phyloP scores from a whole-genome alignment of 2,888 invertebrate genomes.

The Dinocampus coccinellae region DNA sequence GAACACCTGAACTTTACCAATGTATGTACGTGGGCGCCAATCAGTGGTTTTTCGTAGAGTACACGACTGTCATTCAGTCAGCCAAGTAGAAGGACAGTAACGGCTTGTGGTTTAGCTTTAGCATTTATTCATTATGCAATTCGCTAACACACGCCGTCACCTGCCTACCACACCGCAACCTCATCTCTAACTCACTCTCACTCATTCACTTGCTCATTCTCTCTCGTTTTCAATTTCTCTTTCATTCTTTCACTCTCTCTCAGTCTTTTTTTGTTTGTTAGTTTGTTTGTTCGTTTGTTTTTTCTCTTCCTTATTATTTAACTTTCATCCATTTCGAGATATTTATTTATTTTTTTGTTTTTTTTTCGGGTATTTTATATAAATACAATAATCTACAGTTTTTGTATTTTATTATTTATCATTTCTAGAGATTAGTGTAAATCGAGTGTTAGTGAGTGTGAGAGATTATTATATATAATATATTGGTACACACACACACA shows the following conservation, averaged over 20 bases:
- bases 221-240: not conserved
- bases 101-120: constrained; percentile 65
- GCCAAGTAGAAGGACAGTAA: constrained; percentile 64
- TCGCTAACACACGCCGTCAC: constrained; percentile 56
- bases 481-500: not conserved
- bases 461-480: too few species aligned
- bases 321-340: not conserved
- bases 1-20: constrained; percentile 2
- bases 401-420: too few species aligned
- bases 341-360: too few species aligned
- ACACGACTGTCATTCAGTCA: constrained; percentile 67
- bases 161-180: constrained; percentile 30
- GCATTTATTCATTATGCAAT: constrained; percentile 68
- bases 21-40: constrained; percentile 50
- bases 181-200: constrained; percentile 3
- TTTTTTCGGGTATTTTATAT: too few species aligned
- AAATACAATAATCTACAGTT: too few species aligned
- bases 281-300: too few species aligned
- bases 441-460: too few species aligned
- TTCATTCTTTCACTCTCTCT: not conserved
- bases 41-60: constrained; percentile 64
- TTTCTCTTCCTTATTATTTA: not conserved
- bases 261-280: too few species aligned
- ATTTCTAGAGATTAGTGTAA: too few species aligned
- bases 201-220: constrained; percentile 6